phyloP scores from a whole-genome alignment of 2,888 invertebrate genomes.

The Acanthosoma haemorrhoidale region DNA sequence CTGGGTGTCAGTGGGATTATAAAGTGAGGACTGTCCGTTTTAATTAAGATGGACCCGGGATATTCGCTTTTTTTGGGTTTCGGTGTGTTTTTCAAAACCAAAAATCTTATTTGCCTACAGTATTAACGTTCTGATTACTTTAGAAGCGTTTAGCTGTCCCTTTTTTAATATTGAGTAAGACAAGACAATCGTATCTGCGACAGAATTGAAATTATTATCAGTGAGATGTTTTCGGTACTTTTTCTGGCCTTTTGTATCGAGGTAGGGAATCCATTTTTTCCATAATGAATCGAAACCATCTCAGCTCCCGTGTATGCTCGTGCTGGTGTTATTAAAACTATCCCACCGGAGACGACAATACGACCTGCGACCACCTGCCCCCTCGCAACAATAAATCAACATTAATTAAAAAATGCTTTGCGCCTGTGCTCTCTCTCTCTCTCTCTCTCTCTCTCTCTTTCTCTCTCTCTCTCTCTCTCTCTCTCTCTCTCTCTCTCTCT shows the following conservation, averaged over 20 bases:
- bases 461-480: not conserved
- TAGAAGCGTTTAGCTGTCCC: too few species aligned
- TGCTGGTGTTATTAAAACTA: not conserved
- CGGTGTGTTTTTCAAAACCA: too few species aligned
- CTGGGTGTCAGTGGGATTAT: not conserved
- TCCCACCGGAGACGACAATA: not conserved
- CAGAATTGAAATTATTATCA: too few species aligned
- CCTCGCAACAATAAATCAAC: not conserved
- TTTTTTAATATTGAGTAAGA: too few species aligned
- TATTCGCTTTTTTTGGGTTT: too few species aligned
- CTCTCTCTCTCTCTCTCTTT: not conserved
- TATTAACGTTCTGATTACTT: too few species aligned
- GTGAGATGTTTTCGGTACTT: too few species aligned
- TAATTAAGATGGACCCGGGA: too few species aligned
- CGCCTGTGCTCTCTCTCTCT: not conserved
- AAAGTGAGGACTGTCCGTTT: too few species aligned
- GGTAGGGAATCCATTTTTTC: not conserved
- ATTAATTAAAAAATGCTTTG: conserved; percentile 23
- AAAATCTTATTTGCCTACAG: too few species aligned
- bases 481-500: not conserved
- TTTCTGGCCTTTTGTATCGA: not conserved
- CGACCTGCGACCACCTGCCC: not conserved
- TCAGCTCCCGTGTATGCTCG: not conserved
- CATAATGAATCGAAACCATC: not conserved
- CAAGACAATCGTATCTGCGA: too few species aligned